phyloP scores from a whole-genome alignment of 2,797 vertebrate species.

The Periparus ater region DNA sequence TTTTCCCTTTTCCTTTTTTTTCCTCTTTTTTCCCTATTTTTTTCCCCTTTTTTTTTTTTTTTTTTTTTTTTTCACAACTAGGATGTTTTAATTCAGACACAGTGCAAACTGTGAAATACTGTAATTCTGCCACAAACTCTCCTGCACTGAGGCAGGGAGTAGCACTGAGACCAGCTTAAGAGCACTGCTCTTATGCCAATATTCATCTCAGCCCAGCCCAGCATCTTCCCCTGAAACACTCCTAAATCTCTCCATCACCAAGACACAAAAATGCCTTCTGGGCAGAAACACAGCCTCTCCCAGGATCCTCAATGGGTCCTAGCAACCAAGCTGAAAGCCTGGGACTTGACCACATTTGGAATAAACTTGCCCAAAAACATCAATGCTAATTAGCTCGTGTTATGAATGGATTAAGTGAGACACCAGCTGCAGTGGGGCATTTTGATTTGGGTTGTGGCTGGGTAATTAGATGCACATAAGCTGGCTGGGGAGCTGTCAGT shows the following conservation, averaged over 20 bases:
- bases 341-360: constrained; percentile 65
- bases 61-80: not conserved
- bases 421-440: constrained; percentile 73
- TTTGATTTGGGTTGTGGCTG: constrained; percentile 69
- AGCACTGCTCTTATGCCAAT: not conserved
- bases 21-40: rapidly evolving
- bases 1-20: rapidly evolving
- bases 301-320: constrained; percentile 20
- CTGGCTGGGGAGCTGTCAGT: constrained; percentile 35
- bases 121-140: not conserved
- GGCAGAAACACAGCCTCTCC: not conserved
- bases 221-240: not conserved
- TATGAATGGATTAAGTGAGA: constrained; percentile 75
- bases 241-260: not conserved
- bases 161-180: not conserved
- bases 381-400: constrained; percentile 73
- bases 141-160: not conserved
- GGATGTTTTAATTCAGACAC: not conserved
- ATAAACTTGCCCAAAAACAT: constrained; percentile 65
- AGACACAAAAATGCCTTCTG: not conserved
- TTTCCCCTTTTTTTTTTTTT: rapidly evolving
- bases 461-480: constrained; percentile 69
- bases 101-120: not conserved
- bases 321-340: constrained; percentile 41
- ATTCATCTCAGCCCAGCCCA: not conserved